These are phyloP conservation scores for Pterostichus madidus DNA, from an alignment of 2,888 invertebrate species.

Conservation along the genomic window DNA sequence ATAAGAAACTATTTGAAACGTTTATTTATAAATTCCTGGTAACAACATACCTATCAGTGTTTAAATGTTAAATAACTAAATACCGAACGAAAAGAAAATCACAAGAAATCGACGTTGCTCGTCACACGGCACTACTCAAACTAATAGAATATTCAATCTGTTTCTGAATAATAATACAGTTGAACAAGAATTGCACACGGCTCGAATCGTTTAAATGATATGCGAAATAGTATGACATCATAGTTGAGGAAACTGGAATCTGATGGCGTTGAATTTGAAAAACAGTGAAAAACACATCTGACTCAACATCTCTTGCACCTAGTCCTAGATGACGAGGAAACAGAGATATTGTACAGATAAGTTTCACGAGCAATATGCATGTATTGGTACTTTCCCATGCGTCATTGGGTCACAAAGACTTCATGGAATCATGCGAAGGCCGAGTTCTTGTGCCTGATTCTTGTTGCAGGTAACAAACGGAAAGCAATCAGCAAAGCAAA, in stretches of 20 bases:
- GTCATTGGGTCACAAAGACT: slow-evolving; percentile 56
- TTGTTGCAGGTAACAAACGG: slow-evolving; percentile 3
- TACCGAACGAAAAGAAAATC: background rate
- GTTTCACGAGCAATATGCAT: too few relatives aligned
- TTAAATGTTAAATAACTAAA: background rate
- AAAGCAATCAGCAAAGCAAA: slow-evolving; percentile 7
- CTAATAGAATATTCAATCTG: slow-evolving; percentile 45
- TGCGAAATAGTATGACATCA: slow-evolving; percentile 41
- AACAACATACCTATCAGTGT: background rate
- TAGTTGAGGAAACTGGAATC: slow-evolving; percentile 39
- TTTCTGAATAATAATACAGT: slow-evolving; percentile 38
- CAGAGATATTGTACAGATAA: too few relatives aligned
- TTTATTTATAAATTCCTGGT: background rate
- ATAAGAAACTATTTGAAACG: slow-evolving; percentile 36
- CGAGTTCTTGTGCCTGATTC: slow-evolving; percentile 42
- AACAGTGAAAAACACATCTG: background rate
- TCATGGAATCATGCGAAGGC: slow-evolving; percentile 57
- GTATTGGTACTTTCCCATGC: slow-evolving; percentile 53
- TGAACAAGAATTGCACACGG: slow-evolving; percentile 41
- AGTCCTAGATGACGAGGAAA: too few relatives aligned
- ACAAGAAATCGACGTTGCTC: slow-evolving; percentile 18
- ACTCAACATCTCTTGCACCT: background rate
- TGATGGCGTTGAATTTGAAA: background rate
- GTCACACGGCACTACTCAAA: slow-evolving; percentile 46
- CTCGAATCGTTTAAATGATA: slow-evolving; percentile 25